Base-by-base conservation (phyloP, 2,888 invertebrate genomes). In the Lordiphosa andalusiaca region DNA sequence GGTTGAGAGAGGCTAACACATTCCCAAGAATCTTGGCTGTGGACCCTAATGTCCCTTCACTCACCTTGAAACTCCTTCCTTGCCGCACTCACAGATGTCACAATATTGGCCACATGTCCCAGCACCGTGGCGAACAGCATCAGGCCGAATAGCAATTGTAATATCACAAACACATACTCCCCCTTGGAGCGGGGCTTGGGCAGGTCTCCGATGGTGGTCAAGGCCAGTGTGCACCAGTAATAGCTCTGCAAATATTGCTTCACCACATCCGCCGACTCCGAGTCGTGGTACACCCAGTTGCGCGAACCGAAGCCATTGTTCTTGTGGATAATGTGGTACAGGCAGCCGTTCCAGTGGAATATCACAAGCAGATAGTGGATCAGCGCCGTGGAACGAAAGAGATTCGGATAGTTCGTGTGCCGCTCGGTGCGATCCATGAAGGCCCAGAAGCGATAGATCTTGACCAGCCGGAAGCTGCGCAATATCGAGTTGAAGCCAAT, bases 291-390 rank as follows among this genome's bases (percentile, higher is more conserved):
- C 90, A 96, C 96, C 96, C 96, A 96, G 90, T 96, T 95, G 91
- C 95, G 95, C 91, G 95, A 95, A 87, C 96, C 96, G 91, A 97
- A 97, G 82, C 96, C 96, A 91, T 96, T 95, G 92, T 96, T 96
- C 92, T 96, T 96, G 92, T 96, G 94, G 90, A 98, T 96, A 90
- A 98, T 95, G 92, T 98, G 96, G 92, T 97, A 98, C 90, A 99
- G 93, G 92, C 98, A 99, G 88, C 98, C 98, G 91, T 99, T 99
- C 98, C 98, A 99, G 92, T 99, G 99, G 92, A 98, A 98, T 91
- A 98, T 96, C 91, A 98, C 98, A 91, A 98, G 92, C 88, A 98
- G 93, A 92, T 98, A 98, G 92, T 98, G 98, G 91, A 96, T 95
- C 90, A 96, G 92, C 90, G 96, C 95, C 86, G 95, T 94, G 85